Conservation (phyloP, 2,113 vertebrate genomes). For the Chascanopsetta lugubris region DNA sequence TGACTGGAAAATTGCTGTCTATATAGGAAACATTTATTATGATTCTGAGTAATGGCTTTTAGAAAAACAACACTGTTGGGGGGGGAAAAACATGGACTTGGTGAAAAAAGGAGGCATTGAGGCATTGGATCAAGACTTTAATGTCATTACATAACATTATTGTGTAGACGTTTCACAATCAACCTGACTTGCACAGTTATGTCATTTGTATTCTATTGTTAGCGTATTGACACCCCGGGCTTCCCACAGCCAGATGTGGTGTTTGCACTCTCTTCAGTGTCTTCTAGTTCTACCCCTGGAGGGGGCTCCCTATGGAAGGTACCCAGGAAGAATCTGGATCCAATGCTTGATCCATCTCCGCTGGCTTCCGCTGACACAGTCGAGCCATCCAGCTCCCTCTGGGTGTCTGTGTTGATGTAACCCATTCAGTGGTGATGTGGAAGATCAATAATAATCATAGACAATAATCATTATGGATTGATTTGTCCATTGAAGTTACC, state of each 20-base stretch:
- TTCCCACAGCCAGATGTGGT: background rate
- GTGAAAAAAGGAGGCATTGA: too few species aligned
- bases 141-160: background rate
- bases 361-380: background rate
- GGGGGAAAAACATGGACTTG: background rate
- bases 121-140: background rate
- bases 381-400: background rate
- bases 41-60: background rate
- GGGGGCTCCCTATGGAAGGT: background rate
- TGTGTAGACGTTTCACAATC: background rate
- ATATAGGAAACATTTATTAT: too few species aligned
- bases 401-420: background rate
- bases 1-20: too few species aligned
- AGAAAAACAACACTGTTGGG: background rate
- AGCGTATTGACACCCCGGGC: background rate
- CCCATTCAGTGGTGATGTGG: too few species aligned
- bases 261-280: background rate
- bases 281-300: background rate
- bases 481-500: too few species aligned
- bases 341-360: background rate
- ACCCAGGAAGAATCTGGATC: background rate
- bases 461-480: too few species aligned
- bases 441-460: too few species aligned
- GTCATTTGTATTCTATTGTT: background rate
- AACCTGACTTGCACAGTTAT: background rate